Conservation (phyloP, 2,797 vertebrate species). For the Acanthurus leucopareius region DNA sequence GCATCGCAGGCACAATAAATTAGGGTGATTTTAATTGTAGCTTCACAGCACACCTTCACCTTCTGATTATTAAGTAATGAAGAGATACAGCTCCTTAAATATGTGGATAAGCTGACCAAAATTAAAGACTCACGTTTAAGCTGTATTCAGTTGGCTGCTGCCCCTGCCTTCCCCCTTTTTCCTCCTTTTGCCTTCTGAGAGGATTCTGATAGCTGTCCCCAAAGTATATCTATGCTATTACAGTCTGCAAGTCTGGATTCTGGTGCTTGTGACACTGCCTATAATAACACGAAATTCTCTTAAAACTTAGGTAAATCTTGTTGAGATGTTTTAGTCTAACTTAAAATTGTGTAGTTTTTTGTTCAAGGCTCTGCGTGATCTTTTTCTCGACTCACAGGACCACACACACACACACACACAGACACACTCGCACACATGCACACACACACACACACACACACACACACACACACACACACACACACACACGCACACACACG, state of each 20-base stretch:
- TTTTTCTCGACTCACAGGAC: constrained; percentile 46
- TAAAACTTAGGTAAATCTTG: constrained; percentile 1
- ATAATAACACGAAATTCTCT: neutral
- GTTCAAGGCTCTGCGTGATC: constrained; percentile 37
- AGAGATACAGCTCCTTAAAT: neutral
- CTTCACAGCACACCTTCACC: constrained; percentile 8
- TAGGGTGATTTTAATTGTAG: constrained; percentile 23
- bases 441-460: constrained; percentile 67
- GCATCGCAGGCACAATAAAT: constrained; percentile 23
- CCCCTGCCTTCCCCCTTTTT: neutral
- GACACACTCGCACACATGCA: constrained; percentile 36
- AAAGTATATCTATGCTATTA: neutral
- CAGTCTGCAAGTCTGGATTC: neutral
- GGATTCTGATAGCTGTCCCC: constrained; percentile 15
- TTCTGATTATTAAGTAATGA: constrained; percentile 20
- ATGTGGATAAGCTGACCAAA: constrained; percentile 4
- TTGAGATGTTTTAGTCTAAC: constrained; percentile 59
- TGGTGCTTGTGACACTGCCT: neutral
- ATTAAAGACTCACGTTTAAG: constrained; percentile 10
- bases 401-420: constrained; percentile 73
- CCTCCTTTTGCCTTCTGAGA: constrained; percentile 8
- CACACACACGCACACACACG: constrained; percentile 27
- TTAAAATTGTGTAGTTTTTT: constrained; percentile 31
- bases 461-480: constrained; percentile 58
- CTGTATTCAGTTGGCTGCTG: neutral